These are phyloP conservation scores for Nerophis lumbriciformis DNA, from an alignment of 2,113 vertebrate genomes.

Conservation along the genomic window DNA sequence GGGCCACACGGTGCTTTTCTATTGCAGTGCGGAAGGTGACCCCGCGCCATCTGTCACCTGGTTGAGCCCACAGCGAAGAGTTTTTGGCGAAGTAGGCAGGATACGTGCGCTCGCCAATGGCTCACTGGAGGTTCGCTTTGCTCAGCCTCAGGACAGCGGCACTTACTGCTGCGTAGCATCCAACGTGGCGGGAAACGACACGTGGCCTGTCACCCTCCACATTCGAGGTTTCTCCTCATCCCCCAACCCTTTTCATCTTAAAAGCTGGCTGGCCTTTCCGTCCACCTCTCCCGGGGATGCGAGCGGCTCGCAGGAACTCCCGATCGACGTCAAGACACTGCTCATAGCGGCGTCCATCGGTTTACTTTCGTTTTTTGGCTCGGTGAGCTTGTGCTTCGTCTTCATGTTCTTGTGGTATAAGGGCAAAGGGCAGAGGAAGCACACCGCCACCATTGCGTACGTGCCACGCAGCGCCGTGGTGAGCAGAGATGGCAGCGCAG, in stretches of 20 bases:
- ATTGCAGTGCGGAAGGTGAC: constrained; percentile 77
- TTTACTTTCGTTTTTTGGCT: constrained; percentile 81
- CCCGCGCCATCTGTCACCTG: constrained; percentile 75
- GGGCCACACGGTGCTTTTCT: constrained; percentile 71
- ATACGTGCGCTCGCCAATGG: constrained; percentile 73
- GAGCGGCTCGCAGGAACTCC: constrained; percentile 35
- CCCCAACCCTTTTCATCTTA: constrained; percentile 45
- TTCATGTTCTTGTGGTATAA: constrained; percentile 86
- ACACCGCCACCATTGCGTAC: constrained; percentile 77
- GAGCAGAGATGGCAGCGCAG: constrained; percentile 16
- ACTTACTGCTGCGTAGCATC: constrained; percentile 77
- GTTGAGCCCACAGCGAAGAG: constrained; percentile 67
- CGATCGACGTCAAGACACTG: constrained; percentile 74
- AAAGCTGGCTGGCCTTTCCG: constrained; percentile 51
- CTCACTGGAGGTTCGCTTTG: constrained; percentile 77
- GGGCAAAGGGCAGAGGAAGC: constrained; percentile 78
- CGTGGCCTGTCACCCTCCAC: constrained; percentile 65
- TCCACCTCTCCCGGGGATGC: constrained; percentile 36
- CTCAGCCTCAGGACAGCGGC: constrained; percentile 76
- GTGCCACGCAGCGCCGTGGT: constrained; percentile 62
- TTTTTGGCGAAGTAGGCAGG: constrained; percentile 63
- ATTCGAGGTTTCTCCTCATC: constrained; percentile 59
- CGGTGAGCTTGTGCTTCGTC: constrained; percentile 79
- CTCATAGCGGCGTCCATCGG: constrained; percentile 78
- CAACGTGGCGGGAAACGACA: constrained; percentile 80